Evolutionary conservation across 2,113 vertebrate species (phyloP).

Genomic region (Bettongia penicillata): DNA sequence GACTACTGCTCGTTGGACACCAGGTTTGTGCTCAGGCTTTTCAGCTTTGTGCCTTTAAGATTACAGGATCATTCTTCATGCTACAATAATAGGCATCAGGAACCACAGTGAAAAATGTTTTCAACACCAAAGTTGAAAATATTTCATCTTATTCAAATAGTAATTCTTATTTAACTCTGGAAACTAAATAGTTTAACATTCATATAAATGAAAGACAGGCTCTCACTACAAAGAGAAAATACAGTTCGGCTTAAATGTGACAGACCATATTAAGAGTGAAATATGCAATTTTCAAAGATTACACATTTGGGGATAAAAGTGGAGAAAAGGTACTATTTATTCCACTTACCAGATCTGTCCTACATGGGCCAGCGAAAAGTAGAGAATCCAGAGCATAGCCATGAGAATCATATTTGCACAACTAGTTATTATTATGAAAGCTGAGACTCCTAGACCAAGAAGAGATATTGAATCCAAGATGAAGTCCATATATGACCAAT

Average conservation of each 20-base stretch:
- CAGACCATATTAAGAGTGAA: neutral
- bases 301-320: neutral
- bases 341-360: constrained; percentile 95
- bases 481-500: constrained; percentile 92
- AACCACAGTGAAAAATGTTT: neutral
- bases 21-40: neutral
- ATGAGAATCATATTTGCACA: constrained; percentile 95
- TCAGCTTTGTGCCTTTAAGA: neutral
- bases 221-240: neutral
- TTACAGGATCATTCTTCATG: neutral
- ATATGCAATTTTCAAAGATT: neutral
- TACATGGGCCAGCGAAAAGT: constrained; percentile 93
- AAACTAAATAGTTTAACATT: neutral
- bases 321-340: neutral
- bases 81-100: neutral
- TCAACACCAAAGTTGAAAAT: neutral
- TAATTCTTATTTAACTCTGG: neutral
- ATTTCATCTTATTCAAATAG: neutral
- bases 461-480: constrained; percentile 90
- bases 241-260: neutral
- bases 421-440: constrained; percentile 88
- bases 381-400: constrained; percentile 91
- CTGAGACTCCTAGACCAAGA: constrained; percentile 86
- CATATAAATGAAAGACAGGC: neutral
- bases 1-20: neutral